Base-by-base conservation (phyloP, 2,113 vertebrate species). In the Gopherus flavomarginatus region DNA sequence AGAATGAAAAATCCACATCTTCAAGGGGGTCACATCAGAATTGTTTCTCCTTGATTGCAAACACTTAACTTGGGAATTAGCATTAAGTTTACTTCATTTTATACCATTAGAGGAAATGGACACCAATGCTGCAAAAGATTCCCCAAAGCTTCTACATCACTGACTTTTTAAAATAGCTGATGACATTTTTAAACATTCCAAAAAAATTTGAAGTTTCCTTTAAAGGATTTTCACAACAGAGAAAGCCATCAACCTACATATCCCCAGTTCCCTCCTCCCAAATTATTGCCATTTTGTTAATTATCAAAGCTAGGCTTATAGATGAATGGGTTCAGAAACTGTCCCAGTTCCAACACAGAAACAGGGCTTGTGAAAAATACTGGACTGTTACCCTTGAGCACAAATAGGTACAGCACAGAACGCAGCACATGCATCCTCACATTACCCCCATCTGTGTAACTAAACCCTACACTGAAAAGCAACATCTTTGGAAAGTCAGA, bases 1-100 rank as follows among this genome's bases (percentile, higher is more conserved):
- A 49, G 24, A 92, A 93, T 62, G 84, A 26, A 38, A 96, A 88
- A 16, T 72, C 44, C 29, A 93, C 59, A 92, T 95, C 35, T 93
- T 89, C 75, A 13, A 54, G 44, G 11, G 47, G 3, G 93, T 65
- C 14, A 42, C 2, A 49, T 80, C 24, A 56, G 5, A 5, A 17
- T 22, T 84, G 77, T 90, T 54, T 88, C 49, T n/a, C 62, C 9
- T 6, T 52, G 59, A 82, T 24, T 42, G 75, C 8, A 81, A 72
- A 72, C 59, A 35, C 29, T 62, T 35, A 47, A 35, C 3, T 2
- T 22, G 11, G 16, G 59, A 83, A 29, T 44, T 5, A 89, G 47
- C 87, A 21, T 3, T 69, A 31, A 16, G 29, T 44, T 69, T 17
- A 54, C 5, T 4, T 56, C 38, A 86, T 10, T 56, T 84, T 22